phyloP scores from a whole-genome alignment of 1,140 invertebrate genomes.

The Cepaea nemoralis region DNA sequence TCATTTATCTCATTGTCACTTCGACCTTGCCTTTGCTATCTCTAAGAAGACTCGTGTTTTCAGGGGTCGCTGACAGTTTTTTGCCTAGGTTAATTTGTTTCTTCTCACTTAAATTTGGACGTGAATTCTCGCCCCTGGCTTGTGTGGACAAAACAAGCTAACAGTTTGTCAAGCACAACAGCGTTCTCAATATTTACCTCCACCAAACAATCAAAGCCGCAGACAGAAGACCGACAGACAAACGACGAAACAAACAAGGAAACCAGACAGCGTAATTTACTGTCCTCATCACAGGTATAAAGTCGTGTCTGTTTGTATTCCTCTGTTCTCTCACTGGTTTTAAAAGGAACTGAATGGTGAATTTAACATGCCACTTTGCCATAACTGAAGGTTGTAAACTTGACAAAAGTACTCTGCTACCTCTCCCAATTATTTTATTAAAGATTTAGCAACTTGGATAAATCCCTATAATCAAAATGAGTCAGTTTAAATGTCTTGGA shows the following conservation, averaged over 20 bases:
- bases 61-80: too few relatives aligned
- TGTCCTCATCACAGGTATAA: not conserved
- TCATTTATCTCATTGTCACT: too few relatives aligned
- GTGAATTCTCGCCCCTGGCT: too few relatives aligned
- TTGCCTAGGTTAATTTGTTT: too few relatives aligned
- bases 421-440: too few relatives aligned
- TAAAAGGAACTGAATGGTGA: too few relatives aligned
- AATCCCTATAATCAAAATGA: not conserved
- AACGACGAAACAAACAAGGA: not conserved
- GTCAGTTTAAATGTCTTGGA: not conserved
- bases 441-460: not conserved
- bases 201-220: not conserved
- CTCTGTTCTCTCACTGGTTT: not conserved
- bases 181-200: not conserved
- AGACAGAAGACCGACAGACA: not conserved
- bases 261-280: not conserved
- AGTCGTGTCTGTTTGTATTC: not conserved
- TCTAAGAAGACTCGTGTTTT: too few relatives aligned
- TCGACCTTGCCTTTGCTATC: too few relatives aligned
- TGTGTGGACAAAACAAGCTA: not conserved
- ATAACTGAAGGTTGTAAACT: too few relatives aligned
- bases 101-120: too few relatives aligned
- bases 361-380: too few relatives aligned
- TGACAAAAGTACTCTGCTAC: too few relatives aligned
- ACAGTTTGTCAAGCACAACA: not conserved